Evolutionary conservation across 2,797 vertebrate genomes (phyloP).

Genomic region (Gambusia yucatana): DNA sequence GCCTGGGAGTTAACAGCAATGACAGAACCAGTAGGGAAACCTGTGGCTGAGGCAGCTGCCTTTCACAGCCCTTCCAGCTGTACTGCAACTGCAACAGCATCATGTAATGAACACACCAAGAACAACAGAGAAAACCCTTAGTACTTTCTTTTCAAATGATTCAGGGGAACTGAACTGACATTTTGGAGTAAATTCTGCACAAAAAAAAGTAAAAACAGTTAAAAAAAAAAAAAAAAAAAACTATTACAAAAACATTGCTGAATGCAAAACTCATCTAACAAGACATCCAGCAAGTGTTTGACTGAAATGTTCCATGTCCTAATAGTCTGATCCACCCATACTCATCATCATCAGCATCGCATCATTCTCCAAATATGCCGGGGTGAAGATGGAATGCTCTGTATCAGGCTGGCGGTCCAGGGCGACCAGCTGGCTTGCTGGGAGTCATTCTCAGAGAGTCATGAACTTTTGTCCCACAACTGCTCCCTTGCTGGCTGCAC

Average conservation of each 20-base stretch:
- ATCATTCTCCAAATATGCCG: constrained; percentile 80
- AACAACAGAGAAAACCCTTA: not conserved
- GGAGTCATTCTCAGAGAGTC: constrained; percentile 75
- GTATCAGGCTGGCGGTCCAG: constrained; percentile 56
- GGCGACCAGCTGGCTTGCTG: constrained; percentile 68
- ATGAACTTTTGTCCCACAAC: constrained; percentile 81
- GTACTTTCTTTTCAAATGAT: constrained; percentile 54
- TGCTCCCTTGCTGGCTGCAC: constrained; percentile 74
- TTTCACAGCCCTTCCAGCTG: constrained; percentile 73
- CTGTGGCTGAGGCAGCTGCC: constrained; percentile 69
- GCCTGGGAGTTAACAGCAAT: constrained; percentile 63
- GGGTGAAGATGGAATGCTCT: constrained; percentile 73
- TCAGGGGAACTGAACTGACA: constrained; percentile 46
- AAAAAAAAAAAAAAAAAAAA: not conserved
- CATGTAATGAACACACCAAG: constrained; percentile 65
- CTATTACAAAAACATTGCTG: constrained; percentile 4
- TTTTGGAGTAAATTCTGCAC: constrained; percentile 55
- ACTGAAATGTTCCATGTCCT: constrained; percentile 59
- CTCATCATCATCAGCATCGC: constrained; percentile 60
- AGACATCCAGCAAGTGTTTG: constrained; percentile 40
- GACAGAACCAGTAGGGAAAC: constrained; percentile 72
- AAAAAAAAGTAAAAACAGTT: constrained; percentile 15
- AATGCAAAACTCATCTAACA: constrained; percentile 25
- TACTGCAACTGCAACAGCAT: constrained; percentile 63
- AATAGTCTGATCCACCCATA: constrained; percentile 62